These are phyloP conservation scores for Drosophila anceps DNA, from an alignment of 2,888 invertebrate genomes.

Conservation along the genomic window DNA sequence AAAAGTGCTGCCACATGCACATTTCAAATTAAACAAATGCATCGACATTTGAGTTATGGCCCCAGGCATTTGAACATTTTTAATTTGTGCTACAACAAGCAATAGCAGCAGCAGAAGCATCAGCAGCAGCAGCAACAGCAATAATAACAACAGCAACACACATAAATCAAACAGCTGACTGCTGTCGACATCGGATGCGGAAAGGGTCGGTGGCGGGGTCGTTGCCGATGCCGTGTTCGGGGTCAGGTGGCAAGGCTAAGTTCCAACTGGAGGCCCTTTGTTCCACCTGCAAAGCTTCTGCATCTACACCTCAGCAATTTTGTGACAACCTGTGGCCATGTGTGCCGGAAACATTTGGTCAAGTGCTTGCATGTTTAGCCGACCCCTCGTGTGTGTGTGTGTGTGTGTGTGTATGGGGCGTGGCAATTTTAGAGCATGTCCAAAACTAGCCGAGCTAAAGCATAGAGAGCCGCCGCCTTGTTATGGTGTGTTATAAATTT, in stretches of 20 bases:
- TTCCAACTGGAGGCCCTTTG: conserved; percentile 34
- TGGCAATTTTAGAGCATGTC: conserved; percentile 58
- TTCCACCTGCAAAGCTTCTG: conserved; percentile 43
- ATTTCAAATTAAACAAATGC: conserved; percentile 73
- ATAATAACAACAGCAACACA: conserved; percentile 17
- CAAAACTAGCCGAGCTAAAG: conserved; percentile 40
- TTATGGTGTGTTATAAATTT: conserved; percentile 68
- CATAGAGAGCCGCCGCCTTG: conserved; percentile 38
- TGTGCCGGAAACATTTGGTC: conserved; percentile 70
- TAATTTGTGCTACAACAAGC: conserved; percentile 62
- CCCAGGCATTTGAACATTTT: conserved; percentile 70
- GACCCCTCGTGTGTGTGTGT: conserved; percentile 5
- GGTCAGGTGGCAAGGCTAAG: conserved; percentile 49
- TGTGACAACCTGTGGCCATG: conserved; percentile 77
- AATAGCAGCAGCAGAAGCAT: conserved; percentile 18
- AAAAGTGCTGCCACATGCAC: conserved; percentile 71
- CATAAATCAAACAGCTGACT: conserved; percentile 79
- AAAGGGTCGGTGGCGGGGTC: conserved; percentile 18
- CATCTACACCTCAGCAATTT: conserved; percentile 57
- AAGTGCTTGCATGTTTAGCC: conserved; percentile 43
- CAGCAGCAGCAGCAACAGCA: conserved; percentile 9
- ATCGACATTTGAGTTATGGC: conserved; percentile 76
- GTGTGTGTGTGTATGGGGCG: conserved; percentile 44
- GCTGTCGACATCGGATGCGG: conserved; percentile 64
- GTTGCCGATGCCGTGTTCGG: conserved; percentile 16